A percentile compares a stretch with the other conserved stretches of the same genome.
phyloP scores from a whole-genome alignment of 2,888 invertebrate species.

The Palloptera scutellata region DNA sequence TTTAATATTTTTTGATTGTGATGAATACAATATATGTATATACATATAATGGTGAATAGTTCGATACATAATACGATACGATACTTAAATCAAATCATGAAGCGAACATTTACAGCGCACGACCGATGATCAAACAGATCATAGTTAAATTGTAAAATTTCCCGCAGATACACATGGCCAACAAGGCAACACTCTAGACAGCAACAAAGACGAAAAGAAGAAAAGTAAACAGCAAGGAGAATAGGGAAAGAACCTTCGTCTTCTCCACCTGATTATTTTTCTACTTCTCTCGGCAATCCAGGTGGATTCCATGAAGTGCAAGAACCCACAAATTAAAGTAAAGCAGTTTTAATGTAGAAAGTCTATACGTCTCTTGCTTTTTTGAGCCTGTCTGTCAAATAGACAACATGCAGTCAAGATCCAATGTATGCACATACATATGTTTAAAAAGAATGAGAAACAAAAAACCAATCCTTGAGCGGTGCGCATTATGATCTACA shows the following conservation, averaged over 20 bases:
- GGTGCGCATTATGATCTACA: neutral
- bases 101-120: constrained; percentile 14
- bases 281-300: too few relatives aligned
- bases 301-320: constrained; percentile 31
- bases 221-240: too few relatives aligned
- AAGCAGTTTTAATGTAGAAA: neutral
- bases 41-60: neutral
- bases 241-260: too few relatives aligned
- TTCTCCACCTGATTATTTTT: too few relatives aligned
- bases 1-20: constrained; percentile 12
- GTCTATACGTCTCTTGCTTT: too few relatives aligned
- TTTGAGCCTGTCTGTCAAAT: neutral
- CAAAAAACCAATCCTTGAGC: neutral
- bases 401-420: constrained; percentile 15
- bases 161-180: constrained; percentile 2
- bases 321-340: constrained; percentile 10
- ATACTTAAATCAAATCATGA: constrained; percentile 5
- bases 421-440: neutral
- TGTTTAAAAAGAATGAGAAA: neutral
- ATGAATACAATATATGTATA: too few relatives aligned
- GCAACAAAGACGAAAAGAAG: too few relatives aligned
- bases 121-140: constrained; percentile 16
- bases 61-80: neutral
- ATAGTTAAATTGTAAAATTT: neutral
- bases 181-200: too few relatives aligned